These are phyloP conservation scores for Macrotrachela quadricornifera DNA, from an alignment of 1,140 invertebrate species.

Conservation along the genomic window DNA sequence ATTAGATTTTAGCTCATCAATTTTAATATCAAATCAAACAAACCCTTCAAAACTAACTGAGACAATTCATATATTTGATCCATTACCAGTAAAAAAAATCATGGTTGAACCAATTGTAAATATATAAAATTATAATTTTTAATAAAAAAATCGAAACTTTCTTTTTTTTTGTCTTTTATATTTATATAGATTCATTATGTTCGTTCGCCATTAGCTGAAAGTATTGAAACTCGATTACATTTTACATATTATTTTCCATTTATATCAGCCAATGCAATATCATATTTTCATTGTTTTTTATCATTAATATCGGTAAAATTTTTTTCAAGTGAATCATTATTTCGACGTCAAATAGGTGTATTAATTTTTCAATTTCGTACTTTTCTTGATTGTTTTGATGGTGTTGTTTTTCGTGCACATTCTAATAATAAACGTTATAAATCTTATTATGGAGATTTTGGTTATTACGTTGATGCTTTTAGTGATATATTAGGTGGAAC, in stretches of 20 bases:
- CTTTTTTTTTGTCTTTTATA: too few relatives aligned
- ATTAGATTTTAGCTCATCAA: too few relatives aligned
- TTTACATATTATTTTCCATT: conserved; percentile 22
- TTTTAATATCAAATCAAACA: too few relatives aligned
- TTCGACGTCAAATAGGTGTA: conserved; percentile 17
- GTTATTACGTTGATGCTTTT: conserved; percentile 20
- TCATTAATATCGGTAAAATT: conserved; percentile 18
- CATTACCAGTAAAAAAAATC: too few relatives aligned
- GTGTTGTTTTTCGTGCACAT: conserved; percentile 18
- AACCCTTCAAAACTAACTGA: too few relatives aligned
- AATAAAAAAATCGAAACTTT: too few relatives aligned
- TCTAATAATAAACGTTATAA: conserved; percentile 10
- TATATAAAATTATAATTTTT: too few relatives aligned
- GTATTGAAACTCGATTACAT: conserved; percentile 17
- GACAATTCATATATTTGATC: too few relatives aligned
- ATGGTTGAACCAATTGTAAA: too few relatives aligned
- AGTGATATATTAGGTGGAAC: conserved; percentile 18
- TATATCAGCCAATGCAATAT: conserved; percentile 24
- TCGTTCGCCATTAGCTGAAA: conserved; percentile 18
- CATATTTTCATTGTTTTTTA: conserved; percentile 17
- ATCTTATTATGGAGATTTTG: conserved; percentile 16
- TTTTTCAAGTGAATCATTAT: conserved; percentile 16
- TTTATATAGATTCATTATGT: conserved; percentile 15
- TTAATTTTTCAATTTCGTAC: conserved; percentile 18
- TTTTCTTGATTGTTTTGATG: conserved; percentile 23